Percentiles rank a stretch among this genome's conserved stretches.
phyloP scores from a whole-genome alignment of 37 sponge, comb jelly and placozoan genomes.

The Lycopodina hypogea region DNA sequence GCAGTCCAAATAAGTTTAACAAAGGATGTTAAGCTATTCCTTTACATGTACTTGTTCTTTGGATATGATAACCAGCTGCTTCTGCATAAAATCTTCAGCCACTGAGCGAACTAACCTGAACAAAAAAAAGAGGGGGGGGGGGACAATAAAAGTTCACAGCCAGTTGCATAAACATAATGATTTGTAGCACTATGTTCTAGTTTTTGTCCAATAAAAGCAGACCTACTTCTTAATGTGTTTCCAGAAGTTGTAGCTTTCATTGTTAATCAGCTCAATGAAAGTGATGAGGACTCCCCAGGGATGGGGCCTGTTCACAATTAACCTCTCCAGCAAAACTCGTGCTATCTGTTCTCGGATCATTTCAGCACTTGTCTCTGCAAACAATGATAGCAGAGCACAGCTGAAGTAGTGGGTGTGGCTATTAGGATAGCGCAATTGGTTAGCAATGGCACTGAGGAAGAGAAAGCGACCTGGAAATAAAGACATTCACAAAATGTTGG shows the following conservation, averaged over 20 bases:
- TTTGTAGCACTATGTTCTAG: no score
- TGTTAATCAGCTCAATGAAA: constrained; percentile 98
- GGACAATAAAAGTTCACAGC: no score
- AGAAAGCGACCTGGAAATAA: constrained; percentile 86
- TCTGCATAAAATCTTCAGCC: constrained; percentile 93
- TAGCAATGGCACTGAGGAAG: constrained; percentile 96
- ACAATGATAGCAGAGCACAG: constrained; percentile 92
- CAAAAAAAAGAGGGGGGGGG: background rate
- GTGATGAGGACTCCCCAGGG: constrained; percentile 99
- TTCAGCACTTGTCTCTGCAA: constrained; percentile 90
- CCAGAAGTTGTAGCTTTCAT: constrained; percentile 95
- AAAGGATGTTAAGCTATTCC: no score
- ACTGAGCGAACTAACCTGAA: constrained; percentile 77
- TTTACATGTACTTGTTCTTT: background rate
- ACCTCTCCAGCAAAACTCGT: constrained; percentile 92
- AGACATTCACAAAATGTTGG: no score
- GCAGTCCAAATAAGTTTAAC: no score
- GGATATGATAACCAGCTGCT: constrained; percentile 50
- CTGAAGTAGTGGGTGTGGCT: constrained; percentile 99
- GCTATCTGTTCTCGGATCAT: constrained; percentile 98
- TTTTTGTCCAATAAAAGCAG: no score
- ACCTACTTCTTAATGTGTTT: constrained; percentile 95
- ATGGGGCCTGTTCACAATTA: constrained; percentile 97
- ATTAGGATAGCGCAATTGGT: constrained; percentile 98
- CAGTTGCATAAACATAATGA: no score